phyloP scores from a whole-genome alignment of 2,797 vertebrate species.

The Dipus sagitta region DNA sequence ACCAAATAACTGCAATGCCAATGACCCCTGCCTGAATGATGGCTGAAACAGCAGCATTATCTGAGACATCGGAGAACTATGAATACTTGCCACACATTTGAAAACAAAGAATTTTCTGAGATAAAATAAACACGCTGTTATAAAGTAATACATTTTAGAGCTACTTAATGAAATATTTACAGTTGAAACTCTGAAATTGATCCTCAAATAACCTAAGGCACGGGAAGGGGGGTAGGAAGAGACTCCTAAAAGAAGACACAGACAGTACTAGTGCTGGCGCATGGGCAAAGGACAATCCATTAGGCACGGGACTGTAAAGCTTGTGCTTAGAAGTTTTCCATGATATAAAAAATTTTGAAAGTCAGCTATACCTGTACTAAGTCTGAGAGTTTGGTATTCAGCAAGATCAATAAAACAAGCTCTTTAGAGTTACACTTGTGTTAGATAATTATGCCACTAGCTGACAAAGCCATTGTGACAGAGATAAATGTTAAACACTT shows the following conservation, averaged over 20 bases:
- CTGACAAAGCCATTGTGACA: not conserved
- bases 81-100: conserved; percentile 13
- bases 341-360: not conserved
- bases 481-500: not conserved
- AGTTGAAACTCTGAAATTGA: conserved; percentile 24
- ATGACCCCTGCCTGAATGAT: not conserved
- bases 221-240: not conserved
- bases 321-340: not conserved
- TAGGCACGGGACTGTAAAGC: not conserved
- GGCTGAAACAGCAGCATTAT: not conserved
- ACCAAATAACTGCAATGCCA: no score
- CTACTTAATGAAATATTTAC: conserved; percentile 22
- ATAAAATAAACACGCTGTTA: not conserved
- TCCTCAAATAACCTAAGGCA: not conserved
- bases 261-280: not conserved
- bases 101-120: not conserved
- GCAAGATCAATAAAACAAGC: not conserved
- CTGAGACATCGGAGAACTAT: not conserved
- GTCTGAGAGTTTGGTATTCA: not conserved
- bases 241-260: not conserved
- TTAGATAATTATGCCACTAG: not conserved
- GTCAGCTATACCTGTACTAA: not conserved
- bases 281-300: not conserved
- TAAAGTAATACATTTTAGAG: conserved; percentile 31
- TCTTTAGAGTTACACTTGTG: not conserved